Percentiles rank a stretch among this genome's conserved stretches.
Conservation (phyloP, 2,797 vertebrate species). For the Phataginus tricuspis region DNA sequence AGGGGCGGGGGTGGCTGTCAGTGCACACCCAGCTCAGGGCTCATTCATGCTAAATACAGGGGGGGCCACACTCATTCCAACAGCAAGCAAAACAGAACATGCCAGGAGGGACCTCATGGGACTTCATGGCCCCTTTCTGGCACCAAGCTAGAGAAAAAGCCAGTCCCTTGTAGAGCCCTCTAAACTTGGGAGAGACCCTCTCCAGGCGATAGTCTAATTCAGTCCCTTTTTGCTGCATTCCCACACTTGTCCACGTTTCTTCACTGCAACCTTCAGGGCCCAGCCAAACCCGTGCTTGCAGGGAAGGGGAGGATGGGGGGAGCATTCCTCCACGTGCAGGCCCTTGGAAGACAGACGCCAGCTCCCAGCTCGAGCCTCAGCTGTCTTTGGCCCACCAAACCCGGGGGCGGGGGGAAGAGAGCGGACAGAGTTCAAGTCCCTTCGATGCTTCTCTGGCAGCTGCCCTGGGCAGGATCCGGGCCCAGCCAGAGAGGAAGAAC, state of each 20-base stretch:
- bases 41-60: slow-evolving; percentile 74
- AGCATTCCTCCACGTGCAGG: slow-evolving; percentile 53
- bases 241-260: background rate
- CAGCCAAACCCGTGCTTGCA: background rate
- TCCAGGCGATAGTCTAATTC: background rate
- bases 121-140: background rate
- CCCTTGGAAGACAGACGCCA: slow-evolving; percentile 55
- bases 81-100: slow-evolving; percentile 65
- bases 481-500: slow-evolving; percentile 15
- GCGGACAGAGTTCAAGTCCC: background rate
- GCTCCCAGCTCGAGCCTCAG: slow-evolving; percentile 61
- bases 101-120: background rate
- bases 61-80: slow-evolving; percentile 70
- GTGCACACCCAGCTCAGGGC: background rate
- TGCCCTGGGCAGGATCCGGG: slow-evolving; percentile 40
- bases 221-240: background rate
- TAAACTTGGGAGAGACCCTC: background rate
- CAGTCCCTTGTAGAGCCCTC: background rate
- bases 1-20: background rate
- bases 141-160: slow-evolving; percentile 2
- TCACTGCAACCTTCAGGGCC: background rate
- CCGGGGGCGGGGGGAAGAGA: slow-evolving; percentile 18
- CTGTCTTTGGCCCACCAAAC: slow-evolving; percentile 44
- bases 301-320: background rate
- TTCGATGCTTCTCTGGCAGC: slow-evolving; percentile 40